phyloP scores from a whole-genome alignment of 1,140 invertebrate species.

The Zelostemma sp. region DNA sequence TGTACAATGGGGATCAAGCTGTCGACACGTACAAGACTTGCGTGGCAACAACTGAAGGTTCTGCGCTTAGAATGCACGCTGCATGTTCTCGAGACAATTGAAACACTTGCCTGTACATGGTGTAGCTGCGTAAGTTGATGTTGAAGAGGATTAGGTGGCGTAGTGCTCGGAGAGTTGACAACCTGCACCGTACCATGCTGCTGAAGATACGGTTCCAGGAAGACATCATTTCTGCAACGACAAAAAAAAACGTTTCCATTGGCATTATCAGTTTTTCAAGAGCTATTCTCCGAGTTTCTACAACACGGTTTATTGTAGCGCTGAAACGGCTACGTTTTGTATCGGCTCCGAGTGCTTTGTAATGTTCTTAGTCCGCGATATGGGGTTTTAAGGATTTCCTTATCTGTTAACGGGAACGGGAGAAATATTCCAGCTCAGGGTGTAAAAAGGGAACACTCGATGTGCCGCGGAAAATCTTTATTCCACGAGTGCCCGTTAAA shows the following conservation, averaged over 20 bases:
- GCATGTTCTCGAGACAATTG: constrained; percentile 46
- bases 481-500: neutral
- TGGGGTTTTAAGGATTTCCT: constrained; percentile 37
- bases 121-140: constrained; percentile 67
- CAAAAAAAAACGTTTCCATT: neutral
- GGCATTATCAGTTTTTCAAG: constrained; percentile 5
- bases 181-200: constrained; percentile 65
- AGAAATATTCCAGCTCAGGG: constrained; percentile 2
- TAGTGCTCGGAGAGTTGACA: constrained; percentile 65
- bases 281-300: neutral
- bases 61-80: constrained; percentile 46
- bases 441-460: constrained; percentile 23
- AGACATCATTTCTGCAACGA: constrained; percentile 69
- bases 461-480: constrained; percentile 10
- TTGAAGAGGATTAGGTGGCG: constrained; percentile 65
- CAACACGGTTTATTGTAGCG: constrained; percentile 11
- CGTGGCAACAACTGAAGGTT: constrained; percentile 31
- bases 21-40: constrained; percentile 32
- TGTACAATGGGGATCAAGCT: constrained; percentile 4
- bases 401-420: constrained; percentile 39
- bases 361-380: constrained; percentile 30
- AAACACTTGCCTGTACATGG: constrained; percentile 66
- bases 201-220: constrained; percentile 67
- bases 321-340: too few species aligned
- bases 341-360: constrained; percentile 35